These are phyloP conservation scores for Xerus inauris DNA, from an alignment of 2,113 vertebrate genomes.

Conservation along the genomic window DNA sequence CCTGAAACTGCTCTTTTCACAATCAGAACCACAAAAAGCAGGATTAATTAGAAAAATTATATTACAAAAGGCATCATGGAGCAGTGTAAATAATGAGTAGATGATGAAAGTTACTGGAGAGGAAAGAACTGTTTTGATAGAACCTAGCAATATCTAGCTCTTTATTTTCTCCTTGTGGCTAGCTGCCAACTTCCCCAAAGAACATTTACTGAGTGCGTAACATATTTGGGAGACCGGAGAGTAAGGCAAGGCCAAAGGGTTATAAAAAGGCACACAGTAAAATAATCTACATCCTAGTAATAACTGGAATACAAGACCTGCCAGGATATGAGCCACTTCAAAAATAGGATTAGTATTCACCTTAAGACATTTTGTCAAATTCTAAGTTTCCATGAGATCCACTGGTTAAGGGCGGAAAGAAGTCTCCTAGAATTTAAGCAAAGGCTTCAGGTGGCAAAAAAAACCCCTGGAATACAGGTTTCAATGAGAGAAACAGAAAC, in stretches of 20 bases:
- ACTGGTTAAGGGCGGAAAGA: neutral
- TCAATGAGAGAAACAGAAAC: neutral
- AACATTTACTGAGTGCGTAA: neutral
- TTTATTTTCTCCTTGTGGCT: neutral
- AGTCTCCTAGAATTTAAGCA: neutral
- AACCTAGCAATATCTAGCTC: neutral
- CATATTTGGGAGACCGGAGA: neutral
- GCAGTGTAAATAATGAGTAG: neutral
- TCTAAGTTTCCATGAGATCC: neutral
- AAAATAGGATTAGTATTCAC: neutral
- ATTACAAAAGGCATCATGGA: neutral
- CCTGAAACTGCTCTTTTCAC: neutral
- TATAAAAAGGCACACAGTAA: neutral
- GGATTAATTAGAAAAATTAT: neutral
- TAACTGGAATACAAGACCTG: neutral
- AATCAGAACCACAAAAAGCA: neutral
- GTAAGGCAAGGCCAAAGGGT: neutral
- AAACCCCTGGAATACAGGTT: neutral
- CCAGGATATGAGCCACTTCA: rapidly evolving
- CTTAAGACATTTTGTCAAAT: neutral
- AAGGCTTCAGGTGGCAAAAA: neutral
- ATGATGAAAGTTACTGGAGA: neutral
- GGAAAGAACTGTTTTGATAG: neutral
- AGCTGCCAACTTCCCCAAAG: neutral
- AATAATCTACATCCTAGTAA: neutral